These are phyloP conservation scores for Peromyscus maniculatus DNA, from an alignment of 2,113 vertebrate genomes.

Conservation along the genomic window DNA sequence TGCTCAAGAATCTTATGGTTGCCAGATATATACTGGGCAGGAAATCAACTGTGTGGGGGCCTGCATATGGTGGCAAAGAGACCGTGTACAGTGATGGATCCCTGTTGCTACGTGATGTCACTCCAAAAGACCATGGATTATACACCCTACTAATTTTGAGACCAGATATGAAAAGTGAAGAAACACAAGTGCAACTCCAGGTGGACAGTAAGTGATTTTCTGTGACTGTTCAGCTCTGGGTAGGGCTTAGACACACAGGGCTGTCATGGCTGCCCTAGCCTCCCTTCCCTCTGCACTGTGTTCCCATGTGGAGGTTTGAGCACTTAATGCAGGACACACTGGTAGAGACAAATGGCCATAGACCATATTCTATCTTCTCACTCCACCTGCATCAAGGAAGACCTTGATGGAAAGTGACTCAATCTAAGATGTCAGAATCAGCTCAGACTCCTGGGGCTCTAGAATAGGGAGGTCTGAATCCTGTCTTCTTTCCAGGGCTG, in stretches of 20 bases:
- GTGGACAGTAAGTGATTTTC: background rate
- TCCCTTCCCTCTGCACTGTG: no score
- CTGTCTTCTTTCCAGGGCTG: no score
- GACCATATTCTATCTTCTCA: no score
- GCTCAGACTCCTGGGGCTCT: no score
- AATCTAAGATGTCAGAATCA: no score
- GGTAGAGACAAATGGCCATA: no score
- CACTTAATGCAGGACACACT: background rate
- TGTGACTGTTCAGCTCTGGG: background rate
- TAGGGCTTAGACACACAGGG: background rate
- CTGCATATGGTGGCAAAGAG: background rate
- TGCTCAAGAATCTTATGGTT: fast-evolving
- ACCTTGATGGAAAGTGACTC: no score
- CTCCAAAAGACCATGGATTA: background rate
- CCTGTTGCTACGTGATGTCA: constrained; percentile 38
- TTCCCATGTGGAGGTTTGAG: no score
- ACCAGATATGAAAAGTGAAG: background rate
- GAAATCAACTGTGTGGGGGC: fast-evolving
- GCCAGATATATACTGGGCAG: fast-evolving
- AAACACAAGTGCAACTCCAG: background rate
- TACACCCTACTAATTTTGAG: background rate
- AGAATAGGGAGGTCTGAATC: no score
- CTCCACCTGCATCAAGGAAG: no score
- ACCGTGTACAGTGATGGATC: constrained; percentile 2
- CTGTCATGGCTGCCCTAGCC: background rate